A percentile compares a stretch with the other conserved stretches of the same genome.
Evolutionary conservation across 2,113 vertebrate genomes (phyloP).

Genomic region (Coptodon bakossiorum): DNA sequence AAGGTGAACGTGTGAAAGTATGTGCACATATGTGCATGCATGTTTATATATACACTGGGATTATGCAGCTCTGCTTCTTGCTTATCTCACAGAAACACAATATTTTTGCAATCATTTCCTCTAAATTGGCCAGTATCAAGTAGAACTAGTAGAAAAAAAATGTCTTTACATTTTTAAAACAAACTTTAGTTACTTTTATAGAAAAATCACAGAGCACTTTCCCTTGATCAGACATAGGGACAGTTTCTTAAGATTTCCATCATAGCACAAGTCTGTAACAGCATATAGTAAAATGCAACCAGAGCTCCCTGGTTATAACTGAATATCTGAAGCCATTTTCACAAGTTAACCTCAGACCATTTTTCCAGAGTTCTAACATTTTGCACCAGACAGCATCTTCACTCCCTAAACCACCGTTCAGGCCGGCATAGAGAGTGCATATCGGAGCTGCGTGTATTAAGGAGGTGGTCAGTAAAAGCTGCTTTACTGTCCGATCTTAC

Average conservation of each 20-base stretch:
- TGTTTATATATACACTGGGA: not conserved
- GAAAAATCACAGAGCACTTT: not conserved
- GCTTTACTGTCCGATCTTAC: not conserved
- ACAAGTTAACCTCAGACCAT: not conserved
- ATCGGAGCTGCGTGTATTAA: not conserved
- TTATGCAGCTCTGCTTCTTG: not conserved
- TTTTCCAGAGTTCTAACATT: not conserved
- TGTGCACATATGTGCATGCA: not conserved
- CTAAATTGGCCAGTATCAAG: not conserved
- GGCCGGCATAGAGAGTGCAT: not conserved
- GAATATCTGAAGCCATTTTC: not conserved
- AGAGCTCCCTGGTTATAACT: not conserved
- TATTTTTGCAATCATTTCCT: not conserved
- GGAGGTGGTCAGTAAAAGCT: accelerated
- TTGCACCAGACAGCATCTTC: not conserved
- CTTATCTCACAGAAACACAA: not conserved
- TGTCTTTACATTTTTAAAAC: not conserved
- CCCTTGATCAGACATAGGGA: not conserved
- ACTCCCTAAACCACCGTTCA: not conserved
- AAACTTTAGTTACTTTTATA: not conserved
- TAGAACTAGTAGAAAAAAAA: not conserved
- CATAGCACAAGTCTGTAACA: not conserved
- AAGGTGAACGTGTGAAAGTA: not conserved
- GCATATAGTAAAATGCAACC: not conserved
- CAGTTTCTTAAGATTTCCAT: not conserved